Percentiles rank a stretch among this genome's conserved stretches.
These are phyloP conservation scores for Zaprionus obscuricornis DNA, from an alignment of 2,888 invertebrate species.

Conservation along the genomic window DNA sequence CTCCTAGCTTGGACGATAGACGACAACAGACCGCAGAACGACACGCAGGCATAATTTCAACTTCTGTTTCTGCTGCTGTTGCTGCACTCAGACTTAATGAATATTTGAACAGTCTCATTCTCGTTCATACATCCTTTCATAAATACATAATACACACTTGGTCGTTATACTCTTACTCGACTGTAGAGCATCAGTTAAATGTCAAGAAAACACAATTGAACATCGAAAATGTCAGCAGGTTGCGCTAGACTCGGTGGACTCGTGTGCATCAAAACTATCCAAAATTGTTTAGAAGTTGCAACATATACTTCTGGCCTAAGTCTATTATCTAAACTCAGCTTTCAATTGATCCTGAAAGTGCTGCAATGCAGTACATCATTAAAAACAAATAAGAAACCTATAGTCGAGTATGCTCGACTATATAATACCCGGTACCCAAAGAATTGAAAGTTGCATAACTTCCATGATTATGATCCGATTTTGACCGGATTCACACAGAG, in stretches of 20 bases:
- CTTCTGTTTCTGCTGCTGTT: too few species aligned
- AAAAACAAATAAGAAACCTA: too few species aligned
- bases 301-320: neutral
- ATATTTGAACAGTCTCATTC: constrained; percentile 61
- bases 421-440: too few species aligned
- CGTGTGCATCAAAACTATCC: too few species aligned
- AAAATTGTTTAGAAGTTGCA: too few species aligned
- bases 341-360: constrained; percentile 15
- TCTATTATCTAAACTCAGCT: neutral
- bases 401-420: too few species aligned
- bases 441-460: too few species aligned
- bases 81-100: constrained; percentile 75
- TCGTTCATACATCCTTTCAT: constrained; percentile 34
- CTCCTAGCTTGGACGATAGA: neutral
- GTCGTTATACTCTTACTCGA: constrained; percentile 25
- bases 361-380: too few species aligned
- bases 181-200: constrained; percentile 47
- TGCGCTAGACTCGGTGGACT: neutral
- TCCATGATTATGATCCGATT: too few species aligned
- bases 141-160: neutral
- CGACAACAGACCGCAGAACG: constrained; percentile 36
- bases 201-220: constrained; percentile 40
- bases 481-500: too few species aligned
- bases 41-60: constrained; percentile 74
- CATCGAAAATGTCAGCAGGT: constrained; percentile 20